phyloP scores from a whole-genome alignment of 2,888 invertebrate genomes.

The Aromia moschata region DNA sequence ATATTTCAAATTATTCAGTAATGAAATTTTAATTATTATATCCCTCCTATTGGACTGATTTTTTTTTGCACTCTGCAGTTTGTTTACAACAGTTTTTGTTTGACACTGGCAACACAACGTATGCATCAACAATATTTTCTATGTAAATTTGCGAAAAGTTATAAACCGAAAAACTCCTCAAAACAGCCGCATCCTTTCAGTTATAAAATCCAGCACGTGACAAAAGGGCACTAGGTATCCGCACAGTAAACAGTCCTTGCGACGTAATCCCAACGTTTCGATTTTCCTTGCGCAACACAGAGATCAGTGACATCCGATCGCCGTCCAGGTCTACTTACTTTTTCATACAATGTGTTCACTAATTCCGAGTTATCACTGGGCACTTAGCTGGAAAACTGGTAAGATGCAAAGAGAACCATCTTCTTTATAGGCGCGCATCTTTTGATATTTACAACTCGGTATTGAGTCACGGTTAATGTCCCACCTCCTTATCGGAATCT shows the following conservation, averaged over 20 bases:
- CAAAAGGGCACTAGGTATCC: not conserved
- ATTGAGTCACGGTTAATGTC: constrained; percentile 37
- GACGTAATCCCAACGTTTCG: not conserved
- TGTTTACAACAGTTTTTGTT: no score
- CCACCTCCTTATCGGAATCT: constrained; percentile 40
- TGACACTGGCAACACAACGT: no score
- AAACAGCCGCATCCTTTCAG: constrained; percentile 12
- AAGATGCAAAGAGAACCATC: constrained; percentile 36
- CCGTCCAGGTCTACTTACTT: constrained; percentile 36
- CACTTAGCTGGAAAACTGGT: constrained; percentile 41
- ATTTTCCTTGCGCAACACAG: constrained; percentile 19
- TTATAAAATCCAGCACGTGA: not conserved
- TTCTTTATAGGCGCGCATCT: constrained; percentile 42
- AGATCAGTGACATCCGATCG: constrained; percentile 15
- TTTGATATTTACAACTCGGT: constrained; percentile 35
- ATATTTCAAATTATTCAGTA: no score
- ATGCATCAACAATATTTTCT: no score
- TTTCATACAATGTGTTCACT: constrained; percentile 27
- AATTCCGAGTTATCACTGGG: constrained; percentile 34
- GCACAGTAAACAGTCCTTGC: constrained; percentile 23
- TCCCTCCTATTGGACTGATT: no score
- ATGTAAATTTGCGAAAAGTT: no score
- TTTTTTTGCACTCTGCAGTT: no score
- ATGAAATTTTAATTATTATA: no score
- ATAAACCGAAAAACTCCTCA: constrained; percentile 15